Evolutionary conservation across 2,888 invertebrate species (phyloP), one percentile per base, ranked within the genome.

Genomic region (Ennomos erosarius): DNA sequence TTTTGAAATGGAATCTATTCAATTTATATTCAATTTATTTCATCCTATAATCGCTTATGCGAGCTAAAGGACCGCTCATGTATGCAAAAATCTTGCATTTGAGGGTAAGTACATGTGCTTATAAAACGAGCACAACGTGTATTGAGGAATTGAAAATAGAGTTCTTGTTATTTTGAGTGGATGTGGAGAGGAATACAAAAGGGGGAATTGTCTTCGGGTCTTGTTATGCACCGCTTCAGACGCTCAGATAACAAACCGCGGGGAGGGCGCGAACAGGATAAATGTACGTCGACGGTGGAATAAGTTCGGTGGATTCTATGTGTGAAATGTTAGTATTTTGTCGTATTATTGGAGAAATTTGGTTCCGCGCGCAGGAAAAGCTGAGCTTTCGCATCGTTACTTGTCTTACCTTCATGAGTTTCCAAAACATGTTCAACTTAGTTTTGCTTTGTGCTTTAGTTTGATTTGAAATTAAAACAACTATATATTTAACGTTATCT

Each of bases 131-230:
- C 16, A 26, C 6, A 46, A 49, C 38, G 10, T 36, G 62, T 57
- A 80, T 84, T 76, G 81, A 85, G 82, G 86, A 89, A 90, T 89
- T 88, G 88, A 90, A 90, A 90, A 88, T 90, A 88, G 89, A 83
- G 83, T 86, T 86, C 90, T 90, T 90, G 90, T 91, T 91, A 91
- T 91, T 89, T 90, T 81, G 81, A 90, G 88, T 84, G 80, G 79
- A 84, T 81, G 87, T 87, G 81, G 84, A 89, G 88, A 79, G 87
- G 85, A 87, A 85, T 85, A 87, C 86, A 55, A 88, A 87, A 88
- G 83, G 83, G 82, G 85, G 81, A 75, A 85, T 85, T 90, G 88
- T 88, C 87, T 90, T 85, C 79, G 73, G 77, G 71, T 76, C 85
- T 90, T 88, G 89, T 91, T 91, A 90, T 82, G 80, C 79, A 73